These are phyloP conservation scores for Strigamia transsilvanica DNA, from an alignment of 2,888 invertebrate species.

Conservation along the genomic window DNA sequence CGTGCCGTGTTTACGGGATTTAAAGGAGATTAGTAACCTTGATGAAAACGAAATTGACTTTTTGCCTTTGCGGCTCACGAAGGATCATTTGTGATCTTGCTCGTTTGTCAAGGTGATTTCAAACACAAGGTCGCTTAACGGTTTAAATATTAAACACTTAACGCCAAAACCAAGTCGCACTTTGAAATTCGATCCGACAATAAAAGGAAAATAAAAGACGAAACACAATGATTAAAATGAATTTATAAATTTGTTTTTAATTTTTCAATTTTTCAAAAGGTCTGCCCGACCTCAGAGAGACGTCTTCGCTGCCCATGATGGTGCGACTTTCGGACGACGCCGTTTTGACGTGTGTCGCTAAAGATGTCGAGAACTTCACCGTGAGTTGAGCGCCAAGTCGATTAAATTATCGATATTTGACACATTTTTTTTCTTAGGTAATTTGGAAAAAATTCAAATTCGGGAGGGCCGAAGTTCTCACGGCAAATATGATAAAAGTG, in stretches of 20 bases:
- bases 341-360: constrained; percentile 80
- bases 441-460: constrained; percentile 57
- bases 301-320: constrained; percentile 65
- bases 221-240: neutral
- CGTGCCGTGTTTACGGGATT: neutral
- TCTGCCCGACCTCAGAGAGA: constrained; percentile 9
- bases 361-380: constrained; percentile 75
- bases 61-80: neutral
- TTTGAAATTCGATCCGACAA: neutral
- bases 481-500: constrained; percentile 78
- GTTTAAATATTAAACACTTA: neutral
- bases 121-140: neutral
- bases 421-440: constrained; percentile 55
- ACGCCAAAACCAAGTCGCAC: neutral
- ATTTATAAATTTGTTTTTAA: too few species aligned
- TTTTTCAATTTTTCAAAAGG: neutral
- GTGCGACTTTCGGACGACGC: constrained; percentile 79
- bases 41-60: neutral
- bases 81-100: neutral
- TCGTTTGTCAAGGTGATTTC: neutral
- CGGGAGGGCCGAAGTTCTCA: constrained; percentile 65
- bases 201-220: neutral
- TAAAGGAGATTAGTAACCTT: neutral
- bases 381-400: constrained; percentile 64
- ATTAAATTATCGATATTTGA: neutral